Conservation (phyloP, 2,113 vertebrate species). For the Elachura formosa region DNA sequence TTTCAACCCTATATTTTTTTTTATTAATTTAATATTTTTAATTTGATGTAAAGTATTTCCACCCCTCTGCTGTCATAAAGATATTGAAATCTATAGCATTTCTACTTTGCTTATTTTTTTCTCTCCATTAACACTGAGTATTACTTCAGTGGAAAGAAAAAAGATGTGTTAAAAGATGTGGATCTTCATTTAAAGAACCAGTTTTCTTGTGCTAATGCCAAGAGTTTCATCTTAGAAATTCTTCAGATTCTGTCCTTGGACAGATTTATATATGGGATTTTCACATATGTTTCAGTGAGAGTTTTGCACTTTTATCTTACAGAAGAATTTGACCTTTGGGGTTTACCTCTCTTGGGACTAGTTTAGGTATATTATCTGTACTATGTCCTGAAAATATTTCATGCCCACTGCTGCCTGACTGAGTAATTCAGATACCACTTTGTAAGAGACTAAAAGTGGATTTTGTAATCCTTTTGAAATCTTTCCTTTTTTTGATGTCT, state of each 20-base stretch:
- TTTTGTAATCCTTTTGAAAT: constrained; percentile 38
- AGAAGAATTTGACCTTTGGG: constrained; percentile 51
- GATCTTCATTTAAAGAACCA: background rate
- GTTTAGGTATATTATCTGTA: constrained; percentile 19
- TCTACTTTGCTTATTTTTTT: background rate
- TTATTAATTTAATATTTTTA: background rate
- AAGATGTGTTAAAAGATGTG: background rate
- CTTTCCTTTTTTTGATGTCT: background rate
- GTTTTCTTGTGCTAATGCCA: constrained; percentile 1
- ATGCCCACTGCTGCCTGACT: background rate
- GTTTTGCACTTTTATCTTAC: constrained; percentile 37
- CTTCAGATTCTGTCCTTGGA: constrained; percentile 25
- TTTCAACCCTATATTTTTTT: background rate
- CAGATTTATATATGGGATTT: constrained; percentile 30
- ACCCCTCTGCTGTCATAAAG: background rate
- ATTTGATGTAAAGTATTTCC: background rate
- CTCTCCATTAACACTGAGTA: background rate
- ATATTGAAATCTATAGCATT: background rate
- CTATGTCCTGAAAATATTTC: constrained; percentile 11
- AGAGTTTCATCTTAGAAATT: constrained; percentile 32
- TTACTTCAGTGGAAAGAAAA: background rate
- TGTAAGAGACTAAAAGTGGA: background rate
- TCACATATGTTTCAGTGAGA: constrained; percentile 35
- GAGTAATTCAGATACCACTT: background rate
- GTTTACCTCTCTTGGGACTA: constrained; percentile 14